These are phyloP conservation scores for Aphidius ervi DNA, from an alignment of 1,140 invertebrate genomes.

Conservation along the genomic window DNA sequence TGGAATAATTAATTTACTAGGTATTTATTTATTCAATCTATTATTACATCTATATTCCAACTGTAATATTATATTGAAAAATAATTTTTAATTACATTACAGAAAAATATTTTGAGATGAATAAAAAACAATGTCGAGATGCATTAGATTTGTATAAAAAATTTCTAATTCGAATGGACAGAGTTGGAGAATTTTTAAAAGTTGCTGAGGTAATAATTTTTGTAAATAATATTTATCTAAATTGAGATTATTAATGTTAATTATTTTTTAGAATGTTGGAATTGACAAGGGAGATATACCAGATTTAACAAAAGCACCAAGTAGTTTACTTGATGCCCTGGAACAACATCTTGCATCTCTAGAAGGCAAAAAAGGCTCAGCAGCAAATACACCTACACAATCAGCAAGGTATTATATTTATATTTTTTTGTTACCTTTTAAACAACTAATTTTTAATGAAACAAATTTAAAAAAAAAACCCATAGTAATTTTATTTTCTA, in stretches of 20 bases:
- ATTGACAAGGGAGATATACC: slow-evolving; percentile 99
- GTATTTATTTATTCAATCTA: slow-evolving; percentile 45
- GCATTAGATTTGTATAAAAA: slow-evolving; percentile 98
- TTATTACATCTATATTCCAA: slow-evolving; percentile 2
- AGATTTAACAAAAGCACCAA: slow-evolving; percentile 97
- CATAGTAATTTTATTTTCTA: no score
- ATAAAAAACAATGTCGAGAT: slow-evolving; percentile 97
- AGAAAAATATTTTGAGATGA: slow-evolving; percentile 99
- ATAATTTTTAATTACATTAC: slow-evolving; percentile 31
- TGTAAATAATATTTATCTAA: background rate
- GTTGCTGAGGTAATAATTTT: slow-evolving; percentile 75
- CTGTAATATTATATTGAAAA: background rate
- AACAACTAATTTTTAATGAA: background rate
- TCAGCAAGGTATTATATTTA: slow-evolving; percentile 64
- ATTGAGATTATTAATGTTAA: background rate
- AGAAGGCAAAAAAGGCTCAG: slow-evolving; percentile 87
- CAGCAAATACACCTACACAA: slow-evolving; percentile 79
- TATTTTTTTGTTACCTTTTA: slow-evolving; percentile 1
- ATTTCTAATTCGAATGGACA: slow-evolving; percentile 97
- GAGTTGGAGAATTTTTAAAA: slow-evolving; percentile 97
- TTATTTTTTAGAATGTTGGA: slow-evolving; percentile 81
- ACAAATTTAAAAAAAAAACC: background rate
- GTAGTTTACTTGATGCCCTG: slow-evolving; percentile 93
- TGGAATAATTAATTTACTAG: slow-evolving; percentile 97
- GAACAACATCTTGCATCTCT: slow-evolving; percentile 92